phyloP scores from a whole-genome alignment of 2,113 vertebrate genomes.

The Vireo altiloquus region DNA sequence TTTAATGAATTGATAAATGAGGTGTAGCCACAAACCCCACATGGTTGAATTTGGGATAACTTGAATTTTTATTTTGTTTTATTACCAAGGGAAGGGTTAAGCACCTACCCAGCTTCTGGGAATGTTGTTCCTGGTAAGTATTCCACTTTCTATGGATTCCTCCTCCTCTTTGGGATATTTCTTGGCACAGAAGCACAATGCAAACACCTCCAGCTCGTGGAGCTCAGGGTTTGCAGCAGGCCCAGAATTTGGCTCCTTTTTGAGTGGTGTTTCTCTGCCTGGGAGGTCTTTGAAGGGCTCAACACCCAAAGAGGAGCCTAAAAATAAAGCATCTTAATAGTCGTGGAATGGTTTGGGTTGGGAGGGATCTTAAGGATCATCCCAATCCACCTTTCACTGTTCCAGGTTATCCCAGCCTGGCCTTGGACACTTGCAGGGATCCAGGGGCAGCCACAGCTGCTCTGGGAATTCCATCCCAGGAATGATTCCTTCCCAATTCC shows the following conservation, averaged over 20 bases:
- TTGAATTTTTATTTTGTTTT: background rate
- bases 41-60: background rate
- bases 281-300: background rate
- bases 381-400: background rate
- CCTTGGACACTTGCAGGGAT: background rate
- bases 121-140: slow-evolving; percentile 2
- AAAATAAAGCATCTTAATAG: slow-evolving; percentile 9
- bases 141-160: background rate
- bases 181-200: background rate
- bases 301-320: background rate
- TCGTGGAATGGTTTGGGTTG: background rate
- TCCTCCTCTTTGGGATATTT: background rate
- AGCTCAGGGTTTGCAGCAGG: background rate
- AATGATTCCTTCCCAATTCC: background rate
- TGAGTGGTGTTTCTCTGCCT: background rate
- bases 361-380: background rate
- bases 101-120: background rate
- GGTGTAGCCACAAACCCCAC: background rate
- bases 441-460: background rate
- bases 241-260: slow-evolving; percentile 32
- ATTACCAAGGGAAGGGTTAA: background rate
- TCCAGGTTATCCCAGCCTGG: background rate
- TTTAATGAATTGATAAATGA: background rate
- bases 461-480: background rate
- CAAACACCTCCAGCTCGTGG: background rate